These are phyloP conservation scores for Aphidoletes aphidimyza DNA, from an alignment of 2,888 invertebrate species.

Conservation along the genomic window DNA sequence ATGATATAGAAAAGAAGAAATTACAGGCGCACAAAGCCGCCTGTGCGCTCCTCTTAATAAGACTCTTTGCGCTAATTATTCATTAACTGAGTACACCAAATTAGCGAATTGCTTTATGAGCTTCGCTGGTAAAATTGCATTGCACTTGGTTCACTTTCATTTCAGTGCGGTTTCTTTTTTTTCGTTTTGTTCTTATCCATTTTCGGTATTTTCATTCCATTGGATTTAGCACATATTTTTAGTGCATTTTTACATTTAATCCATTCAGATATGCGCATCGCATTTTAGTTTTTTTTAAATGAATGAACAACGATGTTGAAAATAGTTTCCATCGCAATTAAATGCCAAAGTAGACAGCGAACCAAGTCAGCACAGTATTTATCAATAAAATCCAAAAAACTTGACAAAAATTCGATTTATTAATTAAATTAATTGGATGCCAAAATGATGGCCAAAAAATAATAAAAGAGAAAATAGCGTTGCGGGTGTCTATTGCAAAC, in stretches of 20 bases:
- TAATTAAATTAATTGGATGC: slow-evolving; percentile 41
- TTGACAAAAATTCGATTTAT: slow-evolving; percentile 16
- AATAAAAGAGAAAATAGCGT: neutral
- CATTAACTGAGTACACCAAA: slow-evolving; percentile 38
- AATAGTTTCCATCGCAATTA: too few species aligned
- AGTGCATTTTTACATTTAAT: neutral
- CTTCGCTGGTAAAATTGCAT: neutral
- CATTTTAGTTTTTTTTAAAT: too few species aligned
- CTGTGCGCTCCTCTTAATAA: slow-evolving; percentile 2
- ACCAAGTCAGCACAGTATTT: too few species aligned
- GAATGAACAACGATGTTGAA: too few species aligned
- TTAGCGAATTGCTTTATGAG: slow-evolving; percentile 43
- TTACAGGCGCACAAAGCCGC: slow-evolving; percentile 27
- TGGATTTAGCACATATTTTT: neutral
- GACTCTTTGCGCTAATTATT: slow-evolving; percentile 43
- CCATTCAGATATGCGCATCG: neutral
- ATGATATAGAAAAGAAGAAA: slow-evolving; percentile 35
- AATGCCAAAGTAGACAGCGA: too few species aligned
- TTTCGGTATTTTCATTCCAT: neutral
- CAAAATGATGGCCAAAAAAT: neutral
- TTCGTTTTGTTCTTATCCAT: too few species aligned
- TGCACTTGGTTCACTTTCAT: neutral
- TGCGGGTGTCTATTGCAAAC: neutral
- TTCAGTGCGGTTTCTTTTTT: slow-evolving; percentile 40
- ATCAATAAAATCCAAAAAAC: neutral